A percentile compares a stretch with the other conserved stretches of the same genome.
These are phyloP conservation scores for Hirundichthys speculiger DNA, from an alignment of 2,113 vertebrate species.

Conservation along the genomic window DNA sequence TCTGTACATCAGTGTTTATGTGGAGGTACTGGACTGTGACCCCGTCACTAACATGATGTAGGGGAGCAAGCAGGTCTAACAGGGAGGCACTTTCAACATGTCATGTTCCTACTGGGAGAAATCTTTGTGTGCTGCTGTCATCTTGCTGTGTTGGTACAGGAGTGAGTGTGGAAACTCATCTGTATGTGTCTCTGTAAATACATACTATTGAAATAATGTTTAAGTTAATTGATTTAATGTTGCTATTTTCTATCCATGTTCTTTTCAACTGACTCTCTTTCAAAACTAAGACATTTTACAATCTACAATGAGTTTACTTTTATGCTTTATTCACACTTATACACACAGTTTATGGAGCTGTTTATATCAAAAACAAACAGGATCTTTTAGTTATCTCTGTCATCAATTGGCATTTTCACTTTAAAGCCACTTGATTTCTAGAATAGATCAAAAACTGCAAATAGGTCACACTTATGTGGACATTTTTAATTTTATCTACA, in stretches of 20 bases:
- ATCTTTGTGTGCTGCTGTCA: conserved; percentile 9
- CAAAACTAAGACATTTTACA: not conserved
- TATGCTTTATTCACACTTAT: too few species aligned
- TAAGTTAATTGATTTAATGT: not conserved
- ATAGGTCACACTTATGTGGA: too few species aligned
- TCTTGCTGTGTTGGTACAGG: not conserved
- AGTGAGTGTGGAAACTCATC: not conserved
- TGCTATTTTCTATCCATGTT: not conserved
- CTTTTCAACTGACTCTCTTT: not conserved
- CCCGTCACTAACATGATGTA: conserved; percentile 46
- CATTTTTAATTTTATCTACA: too few species aligned
- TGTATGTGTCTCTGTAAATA: not conserved
- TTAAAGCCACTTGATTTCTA: too few species aligned
- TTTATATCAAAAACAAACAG: too few species aligned
- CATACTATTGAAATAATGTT: not conserved
- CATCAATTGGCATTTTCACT: too few species aligned
- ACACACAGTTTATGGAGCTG: too few species aligned
- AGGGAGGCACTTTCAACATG: conserved; percentile 21
- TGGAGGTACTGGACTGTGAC: conserved; percentile 35
- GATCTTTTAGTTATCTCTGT: too few species aligned
- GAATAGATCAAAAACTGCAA: too few species aligned
- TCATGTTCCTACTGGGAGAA: conserved; percentile 17
- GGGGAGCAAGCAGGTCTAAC: conserved; percentile 46
- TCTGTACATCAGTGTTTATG: conserved; percentile 6
- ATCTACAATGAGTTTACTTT: not conserved